phyloP scores from a whole-genome alignment of 2,888 invertebrate genomes.

The Lydus trimaculatus region DNA sequence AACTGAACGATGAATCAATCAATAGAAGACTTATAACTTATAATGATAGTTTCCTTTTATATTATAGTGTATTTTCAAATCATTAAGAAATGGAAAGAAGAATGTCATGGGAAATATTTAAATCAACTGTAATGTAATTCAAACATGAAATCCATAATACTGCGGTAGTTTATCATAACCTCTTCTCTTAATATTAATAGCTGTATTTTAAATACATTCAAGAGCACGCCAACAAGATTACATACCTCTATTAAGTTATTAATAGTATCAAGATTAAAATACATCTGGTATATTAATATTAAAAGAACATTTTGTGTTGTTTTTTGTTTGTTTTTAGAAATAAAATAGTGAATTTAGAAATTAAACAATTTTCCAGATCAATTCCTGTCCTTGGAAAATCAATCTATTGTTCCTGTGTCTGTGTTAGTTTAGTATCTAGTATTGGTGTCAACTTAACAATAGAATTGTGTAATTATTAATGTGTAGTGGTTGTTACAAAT shows the following conservation, averaged over 20 bases:
- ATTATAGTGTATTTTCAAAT: too few relatives aligned
- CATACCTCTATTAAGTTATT: conserved; percentile 10
- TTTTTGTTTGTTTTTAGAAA: too few relatives aligned
- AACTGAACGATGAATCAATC: not conserved
- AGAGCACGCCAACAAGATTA: not conserved
- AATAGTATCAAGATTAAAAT: not conserved
- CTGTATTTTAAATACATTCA: not conserved
- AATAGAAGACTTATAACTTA: not conserved
- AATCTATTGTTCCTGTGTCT: conserved; percentile 6
- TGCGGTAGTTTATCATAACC: too few relatives aligned
- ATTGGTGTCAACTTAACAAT: not conserved
- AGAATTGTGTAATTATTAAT: not conserved
- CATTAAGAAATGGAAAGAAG: not conserved
- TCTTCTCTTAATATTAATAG: not conserved
- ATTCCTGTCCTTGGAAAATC: conserved; percentile 1
- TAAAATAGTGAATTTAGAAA: too few relatives aligned
- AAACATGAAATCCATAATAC: not conserved
- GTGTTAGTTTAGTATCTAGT: not conserved
- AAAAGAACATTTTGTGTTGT: too few relatives aligned
- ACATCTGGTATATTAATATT: not conserved
- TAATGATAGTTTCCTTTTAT: too few relatives aligned
- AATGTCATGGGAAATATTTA: too few relatives aligned
- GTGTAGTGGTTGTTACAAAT: too few relatives aligned
- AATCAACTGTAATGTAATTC: not conserved
- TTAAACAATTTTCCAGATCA: not conserved